A percentile compares a stretch with the other conserved stretches of the same genome.
Conservation (phyloP, 2,113 vertebrate species). For the Pandion haliaetus region DNA sequence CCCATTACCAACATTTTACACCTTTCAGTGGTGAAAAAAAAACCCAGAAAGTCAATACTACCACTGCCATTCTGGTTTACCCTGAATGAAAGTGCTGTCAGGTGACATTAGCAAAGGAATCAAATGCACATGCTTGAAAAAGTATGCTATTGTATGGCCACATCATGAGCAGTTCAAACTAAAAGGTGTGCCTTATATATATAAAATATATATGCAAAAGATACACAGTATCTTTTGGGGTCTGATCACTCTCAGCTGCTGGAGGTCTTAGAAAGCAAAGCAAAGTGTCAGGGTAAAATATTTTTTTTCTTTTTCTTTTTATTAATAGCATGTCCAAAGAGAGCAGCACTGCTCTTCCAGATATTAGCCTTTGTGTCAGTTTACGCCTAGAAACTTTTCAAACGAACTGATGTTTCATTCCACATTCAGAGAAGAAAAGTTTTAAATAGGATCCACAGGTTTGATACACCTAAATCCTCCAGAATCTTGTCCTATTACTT, state of each 20-base stretch:
- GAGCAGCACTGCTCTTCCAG: neutral
- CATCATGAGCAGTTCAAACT: neutral
- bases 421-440: neutral
- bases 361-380: neutral
- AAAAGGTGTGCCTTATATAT: neutral
- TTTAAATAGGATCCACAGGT: neutral
- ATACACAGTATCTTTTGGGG: too few species aligned
- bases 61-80: neutral
- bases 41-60: neutral
- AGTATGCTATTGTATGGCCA: neutral
- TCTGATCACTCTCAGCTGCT: neutral
- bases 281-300: neutral
- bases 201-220: neutral
- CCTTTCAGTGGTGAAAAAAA: neutral
- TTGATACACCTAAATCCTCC: neutral
- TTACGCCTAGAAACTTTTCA: neutral
- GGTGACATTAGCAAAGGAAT: neutral
- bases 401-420: neutral
- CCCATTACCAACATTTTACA: neutral
- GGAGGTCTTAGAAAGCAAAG: neutral
- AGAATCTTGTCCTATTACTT: neutral
- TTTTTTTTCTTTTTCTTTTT: neutral
- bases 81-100: constrained; percentile 10
- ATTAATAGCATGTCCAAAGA: neutral
- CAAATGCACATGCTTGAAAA: neutral